These are phyloP conservation scores for Tetropium fuscum DNA, from an alignment of 2,888 invertebrate species.

Conservation along the genomic window DNA sequence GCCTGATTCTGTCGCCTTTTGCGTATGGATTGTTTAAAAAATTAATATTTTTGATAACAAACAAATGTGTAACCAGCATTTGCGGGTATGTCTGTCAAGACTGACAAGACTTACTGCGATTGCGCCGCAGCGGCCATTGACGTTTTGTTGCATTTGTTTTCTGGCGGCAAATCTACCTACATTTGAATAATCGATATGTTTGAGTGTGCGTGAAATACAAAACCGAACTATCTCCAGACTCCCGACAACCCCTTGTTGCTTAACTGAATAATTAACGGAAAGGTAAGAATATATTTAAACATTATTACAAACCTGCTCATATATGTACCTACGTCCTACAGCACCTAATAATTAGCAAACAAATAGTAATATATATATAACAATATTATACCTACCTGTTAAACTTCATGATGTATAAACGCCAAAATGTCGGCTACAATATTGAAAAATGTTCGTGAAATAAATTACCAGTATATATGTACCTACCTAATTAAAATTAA, in stretches of 20 bases:
- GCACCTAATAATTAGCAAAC: too few relatives aligned
- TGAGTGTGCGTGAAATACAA: slow-evolving; percentile 50
- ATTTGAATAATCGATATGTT: slow-evolving; percentile 57
- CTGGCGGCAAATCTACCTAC: slow-evolving; percentile 56
- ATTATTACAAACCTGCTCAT: too few relatives aligned
- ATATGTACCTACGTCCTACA: too few relatives aligned
- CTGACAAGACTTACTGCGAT: slow-evolving; percentile 40
- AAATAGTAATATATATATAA: too few relatives aligned
- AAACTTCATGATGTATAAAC: too few relatives aligned
- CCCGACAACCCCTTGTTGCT: not conserved
- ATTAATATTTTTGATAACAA: slow-evolving; percentile 52
- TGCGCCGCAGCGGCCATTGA: slow-evolving; percentile 36
- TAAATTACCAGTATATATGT: too few relatives aligned
- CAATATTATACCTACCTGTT: too few relatives aligned
- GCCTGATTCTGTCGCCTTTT: slow-evolving; percentile 40
- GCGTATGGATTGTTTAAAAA: slow-evolving; percentile 47
- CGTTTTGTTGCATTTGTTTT: slow-evolving; percentile 50
- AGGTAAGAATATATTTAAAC: too few relatives aligned
- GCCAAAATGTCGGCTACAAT: too few relatives aligned
- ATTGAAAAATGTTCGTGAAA: too few relatives aligned
- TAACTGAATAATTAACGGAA: too few relatives aligned
- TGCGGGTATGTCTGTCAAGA: slow-evolving; percentile 53
- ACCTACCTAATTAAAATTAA: too few relatives aligned
- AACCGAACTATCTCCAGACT: slow-evolving; percentile 1
- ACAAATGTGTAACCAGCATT: slow-evolving; percentile 52